These are phyloP conservation scores for Caenorhabditis angaria DNA, from an alignment of 2,888 invertebrate species.

Conservation along the genomic window DNA sequence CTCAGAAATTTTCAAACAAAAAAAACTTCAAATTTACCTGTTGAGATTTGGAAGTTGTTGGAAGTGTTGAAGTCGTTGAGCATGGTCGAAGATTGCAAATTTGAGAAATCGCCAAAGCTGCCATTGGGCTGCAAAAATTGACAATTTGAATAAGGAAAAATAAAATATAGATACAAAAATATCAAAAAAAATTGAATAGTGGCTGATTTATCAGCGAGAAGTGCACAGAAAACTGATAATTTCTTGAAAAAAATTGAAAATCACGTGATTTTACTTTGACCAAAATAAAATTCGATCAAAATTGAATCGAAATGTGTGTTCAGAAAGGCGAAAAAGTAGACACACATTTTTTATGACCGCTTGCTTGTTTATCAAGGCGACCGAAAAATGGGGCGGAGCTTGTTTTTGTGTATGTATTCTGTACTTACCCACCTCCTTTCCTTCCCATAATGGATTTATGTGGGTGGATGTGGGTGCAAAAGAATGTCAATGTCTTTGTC, in stretches of 20 bases:
- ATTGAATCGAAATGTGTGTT: neutral
- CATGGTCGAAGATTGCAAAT: conserved; percentile 27
- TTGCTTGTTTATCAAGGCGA: conserved; percentile 1
- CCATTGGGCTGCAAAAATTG: conserved; percentile 18
- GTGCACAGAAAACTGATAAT: neutral
- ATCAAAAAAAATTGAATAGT: neutral
- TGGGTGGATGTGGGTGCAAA: neutral
- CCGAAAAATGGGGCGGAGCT: neutral
- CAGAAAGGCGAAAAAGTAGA: neutral
- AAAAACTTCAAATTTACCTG: conserved; percentile 15
- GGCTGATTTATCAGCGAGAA: conserved; percentile 1
- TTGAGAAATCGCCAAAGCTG: conserved; percentile 47
- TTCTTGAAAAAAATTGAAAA: neutral
- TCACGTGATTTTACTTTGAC: neutral
- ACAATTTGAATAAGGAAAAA: neutral
- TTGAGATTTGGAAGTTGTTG: conserved; percentile 22
- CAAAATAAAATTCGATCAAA: neutral
- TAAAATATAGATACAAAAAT: neutral
- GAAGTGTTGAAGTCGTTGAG: conserved; percentile 18
- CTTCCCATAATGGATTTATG: neutral
- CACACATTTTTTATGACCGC: neutral
- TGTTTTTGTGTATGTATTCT: neutral
- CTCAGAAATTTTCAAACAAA: neutral
- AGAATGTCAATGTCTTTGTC: neutral
- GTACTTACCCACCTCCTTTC: no score